These are phyloP conservation scores for Atopsyche davidsoni DNA, from an alignment of 1,140 invertebrate species.

Conservation along the genomic window DNA sequence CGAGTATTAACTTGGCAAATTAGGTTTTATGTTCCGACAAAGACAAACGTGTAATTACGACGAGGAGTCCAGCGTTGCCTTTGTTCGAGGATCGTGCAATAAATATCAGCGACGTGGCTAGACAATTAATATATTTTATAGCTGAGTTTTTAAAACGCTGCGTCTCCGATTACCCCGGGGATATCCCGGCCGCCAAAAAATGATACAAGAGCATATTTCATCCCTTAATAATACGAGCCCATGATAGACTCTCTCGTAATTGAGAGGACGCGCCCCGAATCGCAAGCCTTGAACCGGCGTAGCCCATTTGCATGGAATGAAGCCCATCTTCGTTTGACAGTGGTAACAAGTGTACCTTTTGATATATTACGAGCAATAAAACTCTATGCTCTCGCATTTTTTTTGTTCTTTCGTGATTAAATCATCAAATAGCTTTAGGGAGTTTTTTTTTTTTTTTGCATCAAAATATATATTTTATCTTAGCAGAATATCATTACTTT, in stretches of 20 bases:
- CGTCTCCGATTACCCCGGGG: slow-evolving; percentile 5
- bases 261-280: neutral
- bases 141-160: neutral
- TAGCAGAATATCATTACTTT: too few relatives aligned
- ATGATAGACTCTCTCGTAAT: neutral
- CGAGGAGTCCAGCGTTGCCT: neutral
- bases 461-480: too few relatives aligned
- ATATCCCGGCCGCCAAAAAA: neutral
- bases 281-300: neutral
- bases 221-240: neutral
- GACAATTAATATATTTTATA: slow-evolving; percentile 10
- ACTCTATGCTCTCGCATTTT: too few relatives aligned
- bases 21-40: slow-evolving; percentile 24
- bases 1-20: slow-evolving; percentile 18
- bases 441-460: too few relatives aligned
- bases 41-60: slow-evolving; percentile 20
- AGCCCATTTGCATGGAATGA: neutral
- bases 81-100: neutral
- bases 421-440: too few relatives aligned
- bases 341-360: too few relatives aligned
- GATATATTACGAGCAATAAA: too few relatives aligned
- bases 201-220: neutral
- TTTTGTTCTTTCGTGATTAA: too few relatives aligned
- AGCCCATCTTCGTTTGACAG: too few relatives aligned
- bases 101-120: slow-evolving; percentile 6